These are phyloP conservation scores for Hypotaenidia okinawae DNA, from an alignment of 2,797 vertebrate species.

Conservation along the genomic window DNA sequence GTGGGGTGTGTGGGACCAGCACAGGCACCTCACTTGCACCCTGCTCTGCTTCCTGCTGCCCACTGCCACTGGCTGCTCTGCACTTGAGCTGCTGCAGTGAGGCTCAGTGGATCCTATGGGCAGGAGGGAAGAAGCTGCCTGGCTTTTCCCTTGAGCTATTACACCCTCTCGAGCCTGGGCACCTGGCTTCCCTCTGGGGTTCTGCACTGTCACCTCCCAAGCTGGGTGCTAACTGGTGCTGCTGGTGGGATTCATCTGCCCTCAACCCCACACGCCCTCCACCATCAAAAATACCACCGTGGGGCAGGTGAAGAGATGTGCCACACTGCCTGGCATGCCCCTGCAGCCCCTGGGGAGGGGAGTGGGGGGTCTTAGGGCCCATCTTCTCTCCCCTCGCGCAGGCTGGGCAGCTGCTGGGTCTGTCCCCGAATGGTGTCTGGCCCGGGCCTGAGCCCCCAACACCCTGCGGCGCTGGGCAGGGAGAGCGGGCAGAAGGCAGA, in stretches of 20 bases:
- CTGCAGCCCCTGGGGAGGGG: not conserved
- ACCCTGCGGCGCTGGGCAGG: not conserved
- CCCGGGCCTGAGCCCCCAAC: not conserved
- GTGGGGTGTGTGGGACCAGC: accelerated
- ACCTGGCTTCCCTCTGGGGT: not conserved
- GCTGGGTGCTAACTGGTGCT: not conserved
- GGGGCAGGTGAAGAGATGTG: not conserved
- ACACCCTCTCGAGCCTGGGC: accelerated
- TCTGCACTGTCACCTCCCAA: not conserved
- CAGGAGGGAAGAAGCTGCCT: accelerated
- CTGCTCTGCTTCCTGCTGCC: not conserved
- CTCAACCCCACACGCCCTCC: accelerated
- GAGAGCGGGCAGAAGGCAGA: not conserved
- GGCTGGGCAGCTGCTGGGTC: not conserved
- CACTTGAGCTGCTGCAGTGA: accelerated
- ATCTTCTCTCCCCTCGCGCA: not conserved
- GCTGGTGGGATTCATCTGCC: accelerated
- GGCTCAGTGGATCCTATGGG: accelerated
- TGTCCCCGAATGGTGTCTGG: not conserved
- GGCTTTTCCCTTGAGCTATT: not conserved
- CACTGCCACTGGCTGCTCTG: accelerated
- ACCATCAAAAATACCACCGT: accelerated
- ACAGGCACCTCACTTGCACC: not conserved
- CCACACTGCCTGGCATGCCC: not conserved
- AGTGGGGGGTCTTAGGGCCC: not conserved